phyloP scores from a whole-genome alignment of 2,113 vertebrate species.

The Chunga burmeisteri region DNA sequence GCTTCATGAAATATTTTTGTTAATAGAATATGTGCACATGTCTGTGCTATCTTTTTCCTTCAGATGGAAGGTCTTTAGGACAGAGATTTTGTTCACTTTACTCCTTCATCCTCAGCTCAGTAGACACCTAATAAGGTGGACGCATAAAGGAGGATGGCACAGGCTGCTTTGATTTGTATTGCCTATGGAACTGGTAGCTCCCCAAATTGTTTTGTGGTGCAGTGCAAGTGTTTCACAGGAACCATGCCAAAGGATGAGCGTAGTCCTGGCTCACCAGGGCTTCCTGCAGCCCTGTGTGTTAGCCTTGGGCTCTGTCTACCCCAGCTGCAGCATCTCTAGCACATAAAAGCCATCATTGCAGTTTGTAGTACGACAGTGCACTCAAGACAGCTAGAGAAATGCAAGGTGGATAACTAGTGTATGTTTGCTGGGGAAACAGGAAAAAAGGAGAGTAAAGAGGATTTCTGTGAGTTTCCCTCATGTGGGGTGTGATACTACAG shows the following conservation, averaged over 20 bases:
- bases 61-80: not conserved
- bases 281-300: not conserved
- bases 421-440: not conserved
- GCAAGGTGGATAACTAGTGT: not conserved
- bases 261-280: not conserved
- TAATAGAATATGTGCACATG: not conserved
- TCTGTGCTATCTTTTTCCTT: not conserved
- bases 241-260: not conserved
- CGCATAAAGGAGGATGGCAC: not conserved
- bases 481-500: not conserved
- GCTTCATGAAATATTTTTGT: not conserved
- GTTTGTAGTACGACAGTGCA: not conserved
- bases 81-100: not conserved
- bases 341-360: not conserved
- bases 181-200: not conserved
- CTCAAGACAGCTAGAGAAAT: not conserved
- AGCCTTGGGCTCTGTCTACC: rapidly evolving
- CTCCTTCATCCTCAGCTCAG: not conserved
- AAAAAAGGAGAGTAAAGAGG: not conserved
- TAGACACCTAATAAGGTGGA: not conserved
- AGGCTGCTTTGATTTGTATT: not conserved
- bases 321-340: not conserved
- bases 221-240: not conserved
- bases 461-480: not conserved
- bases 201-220: not conserved